phyloP scores from a whole-genome alignment of 2,113 vertebrate species.

The Nestor notabilis region DNA sequence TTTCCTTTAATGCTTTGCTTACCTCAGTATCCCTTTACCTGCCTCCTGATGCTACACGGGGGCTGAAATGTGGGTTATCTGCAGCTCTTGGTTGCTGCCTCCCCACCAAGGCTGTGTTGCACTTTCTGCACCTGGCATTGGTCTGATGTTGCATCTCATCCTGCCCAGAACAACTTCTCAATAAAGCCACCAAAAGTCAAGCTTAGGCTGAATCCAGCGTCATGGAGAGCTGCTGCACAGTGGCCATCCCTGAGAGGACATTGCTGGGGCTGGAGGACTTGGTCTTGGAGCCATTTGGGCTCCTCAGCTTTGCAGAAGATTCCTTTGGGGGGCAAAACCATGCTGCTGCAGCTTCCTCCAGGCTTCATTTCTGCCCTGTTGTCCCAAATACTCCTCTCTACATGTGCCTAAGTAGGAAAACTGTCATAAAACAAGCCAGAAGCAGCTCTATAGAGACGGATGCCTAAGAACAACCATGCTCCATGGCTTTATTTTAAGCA shows the following conservation, averaged over 20 bases:
- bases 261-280: background rate
- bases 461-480: background rate
- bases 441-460: background rate
- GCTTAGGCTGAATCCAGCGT: background rate
- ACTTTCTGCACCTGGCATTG: rapidly evolving
- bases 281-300: background rate
- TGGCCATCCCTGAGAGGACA: rapidly evolving
- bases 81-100: background rate
- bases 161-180: background rate
- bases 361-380: background rate
- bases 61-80: background rate
- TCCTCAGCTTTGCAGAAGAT: background rate
- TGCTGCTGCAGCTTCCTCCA: background rate
- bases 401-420: background rate
- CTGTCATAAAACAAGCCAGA: background rate
- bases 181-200: background rate
- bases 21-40: background rate
- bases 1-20: background rate
- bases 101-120: background rate
- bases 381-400: background rate
- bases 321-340: rapidly evolving
- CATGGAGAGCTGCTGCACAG: rapidly evolving
- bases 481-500: background rate
- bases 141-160: background rate
- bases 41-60: background rate